Evolutionary conservation across 92 coral and sea anemone genomes (phyloP).

Genomic region (Montipora capitata): DNA sequence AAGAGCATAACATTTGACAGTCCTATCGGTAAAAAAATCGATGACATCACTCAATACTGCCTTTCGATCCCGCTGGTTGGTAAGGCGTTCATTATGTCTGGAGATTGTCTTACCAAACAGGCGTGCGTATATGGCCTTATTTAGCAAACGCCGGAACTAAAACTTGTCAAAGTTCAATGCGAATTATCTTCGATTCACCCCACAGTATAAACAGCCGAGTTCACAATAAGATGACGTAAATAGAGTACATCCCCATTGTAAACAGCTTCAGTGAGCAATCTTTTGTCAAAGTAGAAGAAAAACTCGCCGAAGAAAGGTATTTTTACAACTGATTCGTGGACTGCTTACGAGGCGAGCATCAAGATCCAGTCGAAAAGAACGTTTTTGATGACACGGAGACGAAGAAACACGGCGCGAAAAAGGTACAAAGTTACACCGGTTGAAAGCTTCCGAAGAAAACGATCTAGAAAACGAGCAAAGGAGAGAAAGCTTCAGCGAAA

Average conservation of each 20-base stretch:
- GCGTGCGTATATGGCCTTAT: too few species aligned
- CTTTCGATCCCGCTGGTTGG: too few species aligned
- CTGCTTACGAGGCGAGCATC: neutral
- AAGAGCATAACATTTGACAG: too few species aligned
- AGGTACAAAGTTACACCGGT: conserved; percentile 14
- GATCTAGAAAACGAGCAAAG: conserved; percentile 15
- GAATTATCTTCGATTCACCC: neutral
- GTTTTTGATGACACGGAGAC: neutral
- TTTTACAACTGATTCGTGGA: neutral
- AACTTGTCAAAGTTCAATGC: neutral
- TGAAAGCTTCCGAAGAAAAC: conserved; percentile 11
- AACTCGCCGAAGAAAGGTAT: neutral
- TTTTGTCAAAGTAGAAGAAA: too few species aligned
- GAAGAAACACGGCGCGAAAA: conserved; percentile 8
- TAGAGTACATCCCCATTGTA: neutral
- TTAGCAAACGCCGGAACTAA: neutral
- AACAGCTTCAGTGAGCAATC: neutral
- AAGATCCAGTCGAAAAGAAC: neutral
- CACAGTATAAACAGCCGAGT: neutral
- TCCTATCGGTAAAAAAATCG: too few species aligned
- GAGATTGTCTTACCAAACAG: too few species aligned
- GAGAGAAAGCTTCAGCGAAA: conserved; percentile 8
- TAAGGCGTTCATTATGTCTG: too few species aligned
- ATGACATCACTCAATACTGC: too few species aligned
- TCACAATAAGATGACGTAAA: conserved; percentile 11